These are phyloP conservation scores for Adela reaumurella DNA, from an alignment of 2,888 invertebrate species.

Conservation along the genomic window DNA sequence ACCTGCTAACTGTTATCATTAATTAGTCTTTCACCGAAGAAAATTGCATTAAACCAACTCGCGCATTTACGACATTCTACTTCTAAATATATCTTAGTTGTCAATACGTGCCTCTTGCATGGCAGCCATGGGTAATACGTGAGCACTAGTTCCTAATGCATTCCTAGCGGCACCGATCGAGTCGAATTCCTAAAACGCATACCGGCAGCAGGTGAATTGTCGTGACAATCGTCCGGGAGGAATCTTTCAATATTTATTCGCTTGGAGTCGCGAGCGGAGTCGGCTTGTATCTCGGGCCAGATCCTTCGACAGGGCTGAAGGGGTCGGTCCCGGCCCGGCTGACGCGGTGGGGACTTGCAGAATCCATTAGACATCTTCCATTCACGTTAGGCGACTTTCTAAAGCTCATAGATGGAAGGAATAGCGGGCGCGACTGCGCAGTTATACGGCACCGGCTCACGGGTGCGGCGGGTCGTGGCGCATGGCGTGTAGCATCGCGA, in stretches of 20 bases:
- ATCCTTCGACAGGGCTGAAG: not conserved
- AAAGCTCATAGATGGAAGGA: not conserved
- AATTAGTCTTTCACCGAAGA: no score
- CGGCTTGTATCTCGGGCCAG: not conserved
- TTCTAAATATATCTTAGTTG: no score
- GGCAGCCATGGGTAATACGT: no score
- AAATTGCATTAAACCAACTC: no score
- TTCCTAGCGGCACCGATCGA: no score
- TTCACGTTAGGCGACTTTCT: not conserved
- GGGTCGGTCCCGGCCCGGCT: not conserved
- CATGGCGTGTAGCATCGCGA: slow-evolving; percentile 51
- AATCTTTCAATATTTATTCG: not conserved
- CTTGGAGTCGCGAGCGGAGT: not conserved
- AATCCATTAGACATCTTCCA: not conserved
- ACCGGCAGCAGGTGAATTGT: not conserved
- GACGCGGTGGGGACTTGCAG: not conserved
- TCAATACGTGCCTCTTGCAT: no score
- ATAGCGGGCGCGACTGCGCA: slow-evolving; percentile 12
- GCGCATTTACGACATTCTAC: no score
- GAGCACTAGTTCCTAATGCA: no score
- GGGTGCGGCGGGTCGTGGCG: slow-evolving; percentile 42
- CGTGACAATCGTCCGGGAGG: not conserved
- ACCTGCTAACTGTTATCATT: no score
- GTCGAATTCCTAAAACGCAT: no score
- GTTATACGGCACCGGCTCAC: slow-evolving; percentile 20